Base-by-base conservation (phyloP, 2,113 vertebrate genomes). In the Carettochelys insculpta region DNA sequence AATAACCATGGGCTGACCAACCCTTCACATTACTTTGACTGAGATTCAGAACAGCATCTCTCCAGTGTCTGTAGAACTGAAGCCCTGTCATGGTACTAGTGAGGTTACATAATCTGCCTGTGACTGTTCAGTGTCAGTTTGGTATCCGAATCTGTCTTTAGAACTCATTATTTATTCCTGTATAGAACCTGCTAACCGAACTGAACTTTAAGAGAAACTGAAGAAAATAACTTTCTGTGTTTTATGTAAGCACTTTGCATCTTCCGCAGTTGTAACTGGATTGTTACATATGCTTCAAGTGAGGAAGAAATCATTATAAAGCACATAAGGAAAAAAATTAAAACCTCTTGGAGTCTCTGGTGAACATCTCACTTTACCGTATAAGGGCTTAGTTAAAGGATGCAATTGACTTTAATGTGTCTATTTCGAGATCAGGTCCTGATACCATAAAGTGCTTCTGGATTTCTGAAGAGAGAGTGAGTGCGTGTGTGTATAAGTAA, bases 381-480 rank as follows among this genome's bases (percentile, higher is more conserved):
- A 20, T 50, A 94, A 77, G 75, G 90, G 78, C 80, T 94, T 87
- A 77, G 75, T 96, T 94, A 73, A 81, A 90, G 92, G 87, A 50
- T 90, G 86, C 47, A 9, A 53, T 85, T 89, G 77, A 34, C 90
- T 96, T 95, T 91, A 83, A 80, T 89, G 75, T 84, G 73, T 95
- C 78, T 83, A 81, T 95, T 96, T 94, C 83, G 73, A 93, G 92
- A 86, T 90, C 19, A 94, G 81, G 83, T 80, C 80, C 90, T 5
- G 4, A 89, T 47, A 82, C 91, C 90, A 92, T 90, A 54, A 47
- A 90, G 82, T 61, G 50, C 85, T 92, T 87, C 87, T 88, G n/a
- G 82, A 58, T 87, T 91, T 94, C 87, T 92, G 29, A 83, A n/a
- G n/a, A n/a, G n/a, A n/a, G 90, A 45, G 45, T 83, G 4, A 83